Percentiles rank a stretch among this genome's conserved stretches.
Conservation (phyloP, 2,113 vertebrate genomes). For the Empidonax traillii region DNA sequence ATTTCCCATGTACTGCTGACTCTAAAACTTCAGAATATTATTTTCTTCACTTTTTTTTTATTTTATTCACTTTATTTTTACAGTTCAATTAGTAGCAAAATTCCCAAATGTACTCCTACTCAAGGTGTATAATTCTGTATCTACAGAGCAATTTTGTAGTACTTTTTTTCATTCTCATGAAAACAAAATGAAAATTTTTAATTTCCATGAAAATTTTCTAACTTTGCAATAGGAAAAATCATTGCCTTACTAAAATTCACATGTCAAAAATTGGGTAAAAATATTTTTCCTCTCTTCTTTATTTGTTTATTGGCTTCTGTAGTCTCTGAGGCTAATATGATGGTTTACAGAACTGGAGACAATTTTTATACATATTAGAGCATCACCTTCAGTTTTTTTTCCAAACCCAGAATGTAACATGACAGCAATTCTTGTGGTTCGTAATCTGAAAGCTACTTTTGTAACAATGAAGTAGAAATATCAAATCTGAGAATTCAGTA, state of each 20-base stretch:
- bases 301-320: neutral
- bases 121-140: neutral
- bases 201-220: neutral
- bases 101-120: neutral
- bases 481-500: neutral
- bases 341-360: neutral
- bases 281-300: accelerated
- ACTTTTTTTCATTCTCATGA: neutral
- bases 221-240: neutral
- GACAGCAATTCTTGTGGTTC: neutral
- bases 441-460: neutral
- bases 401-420: neutral
- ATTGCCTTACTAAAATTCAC: neutral
- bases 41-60: neutral
- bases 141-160: neutral
- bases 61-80: neutral
- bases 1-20: neutral
- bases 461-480: neutral
- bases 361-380: neutral
- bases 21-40: neutral
- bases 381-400: neutral
- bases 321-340: neutral
- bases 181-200: neutral
- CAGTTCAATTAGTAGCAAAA: neutral
- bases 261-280: neutral